Evolutionary conservation across 2,888 invertebrate species (phyloP).

Genomic region (Rhamnusium bicolor): DNA sequence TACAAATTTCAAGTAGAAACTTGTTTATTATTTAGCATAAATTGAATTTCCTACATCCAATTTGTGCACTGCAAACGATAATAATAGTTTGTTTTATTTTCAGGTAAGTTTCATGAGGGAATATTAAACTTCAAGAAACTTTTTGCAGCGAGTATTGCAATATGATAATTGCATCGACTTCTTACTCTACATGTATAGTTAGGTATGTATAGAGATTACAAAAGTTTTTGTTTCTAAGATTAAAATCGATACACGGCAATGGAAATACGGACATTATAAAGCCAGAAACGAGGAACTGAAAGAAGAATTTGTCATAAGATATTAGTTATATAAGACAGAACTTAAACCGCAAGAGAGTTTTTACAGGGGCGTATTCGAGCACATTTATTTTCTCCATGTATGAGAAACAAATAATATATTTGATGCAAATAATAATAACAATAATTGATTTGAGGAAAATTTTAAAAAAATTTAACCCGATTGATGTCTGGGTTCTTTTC

Average conservation of each 20-base stretch:
- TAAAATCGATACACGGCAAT: neutral
- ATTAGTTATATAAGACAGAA: too few relatives aligned
- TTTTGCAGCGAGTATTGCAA: slow-evolving; percentile 11
- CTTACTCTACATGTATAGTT: slow-evolving; percentile 13
- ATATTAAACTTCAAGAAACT: slow-evolving; percentile 10
- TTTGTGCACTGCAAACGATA: slow-evolving; percentile 20
- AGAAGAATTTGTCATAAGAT: neutral
- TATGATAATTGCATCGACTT: slow-evolving; percentile 23
- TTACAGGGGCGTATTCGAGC: too few relatives aligned
- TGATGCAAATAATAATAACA: too few relatives aligned
- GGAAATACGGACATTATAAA: neutral
- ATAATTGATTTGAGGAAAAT: too few relatives aligned
- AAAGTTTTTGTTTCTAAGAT: slow-evolving; percentile 13
- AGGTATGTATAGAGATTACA: slow-evolving; percentile 15
- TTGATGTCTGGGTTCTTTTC: too few relatives aligned
- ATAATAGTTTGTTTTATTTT: slow-evolving; percentile 38
- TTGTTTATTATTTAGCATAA: slow-evolving; percentile 1
- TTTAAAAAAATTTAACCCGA: too few relatives aligned
- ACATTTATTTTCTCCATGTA: too few relatives aligned
- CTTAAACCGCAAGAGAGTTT: too few relatives aligned
- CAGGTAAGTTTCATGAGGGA: slow-evolving; percentile 38
- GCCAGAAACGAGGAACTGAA: neutral
- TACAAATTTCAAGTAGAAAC: neutral
- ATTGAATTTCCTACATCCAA: slow-evolving; percentile 5
- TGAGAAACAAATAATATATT: too few relatives aligned